These are phyloP conservation scores for Samia ricini DNA, from an alignment of 1,140 invertebrate species.

Conservation along the genomic window DNA sequence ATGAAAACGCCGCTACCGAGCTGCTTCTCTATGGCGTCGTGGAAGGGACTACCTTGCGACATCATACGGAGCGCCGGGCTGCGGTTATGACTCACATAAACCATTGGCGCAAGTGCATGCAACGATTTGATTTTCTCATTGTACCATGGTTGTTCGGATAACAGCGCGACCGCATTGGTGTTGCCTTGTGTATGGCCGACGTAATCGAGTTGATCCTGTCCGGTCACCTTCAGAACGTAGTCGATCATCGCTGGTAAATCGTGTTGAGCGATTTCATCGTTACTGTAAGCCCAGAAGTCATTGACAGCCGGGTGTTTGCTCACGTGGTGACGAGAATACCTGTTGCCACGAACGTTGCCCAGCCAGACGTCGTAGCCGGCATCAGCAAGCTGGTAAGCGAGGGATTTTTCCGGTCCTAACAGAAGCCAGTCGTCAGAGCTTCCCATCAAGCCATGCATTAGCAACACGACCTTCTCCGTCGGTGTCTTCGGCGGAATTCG, in stretches of 20 bases:
- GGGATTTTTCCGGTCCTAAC: constrained; percentile 73
- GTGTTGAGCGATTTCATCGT: constrained; percentile 86
- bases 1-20: constrained; percentile 79
- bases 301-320: constrained; percentile 64
- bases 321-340: constrained; percentile 81
- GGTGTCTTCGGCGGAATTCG: constrained; percentile 71
- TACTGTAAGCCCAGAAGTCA: constrained; percentile 78
- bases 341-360: constrained; percentile 85
- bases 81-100: constrained; percentile 79
- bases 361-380: constrained; percentile 87
- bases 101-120: constrained; percentile 83
- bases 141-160: constrained; percentile 80
- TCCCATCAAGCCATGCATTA: constrained; percentile 84
- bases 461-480: constrained; percentile 67
- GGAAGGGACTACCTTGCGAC: constrained; percentile 75
- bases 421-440: constrained; percentile 81
- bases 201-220: constrained; percentile 78
- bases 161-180: constrained; percentile 74
- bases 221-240: constrained; percentile 78
- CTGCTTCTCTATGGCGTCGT: constrained; percentile 78
- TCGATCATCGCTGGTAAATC: constrained; percentile 89
- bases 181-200: constrained; percentile 80
- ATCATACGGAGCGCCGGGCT: constrained; percentile 78
- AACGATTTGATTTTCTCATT: constrained; percentile 81
- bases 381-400: constrained; percentile 75